Base-by-base conservation (phyloP, 2,797 vertebrate species). In the Amphiprion clarkii region DNA sequence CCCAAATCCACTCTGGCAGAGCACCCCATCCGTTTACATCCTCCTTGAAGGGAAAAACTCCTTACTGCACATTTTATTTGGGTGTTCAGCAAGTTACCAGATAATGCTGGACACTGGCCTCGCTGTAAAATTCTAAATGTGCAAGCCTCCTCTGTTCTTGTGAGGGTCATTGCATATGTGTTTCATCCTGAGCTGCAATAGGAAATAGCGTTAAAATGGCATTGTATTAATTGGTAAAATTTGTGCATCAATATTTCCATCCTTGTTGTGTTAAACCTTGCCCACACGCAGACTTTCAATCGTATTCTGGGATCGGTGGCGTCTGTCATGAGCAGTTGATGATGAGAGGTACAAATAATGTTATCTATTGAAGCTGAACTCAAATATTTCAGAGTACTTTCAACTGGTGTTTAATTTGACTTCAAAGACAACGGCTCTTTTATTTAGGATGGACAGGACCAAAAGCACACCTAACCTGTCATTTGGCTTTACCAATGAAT, bases 1-100 rank as follows among this genome's bases (percentile, higher is more conserved):
- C 92, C 92, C 88, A 91, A 93, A 94, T 92, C 92, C 88, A 85
- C 87, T 89, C 77, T 87, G 78, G 83, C 90, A 86, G 86, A 88
- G 86, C 81, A 82, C 79, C 86, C 89, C 85, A 79, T 87, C 86
- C 85, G 81, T 91, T 89, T 87, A 90, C 88, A 89, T 90, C 86
- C 85, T 89, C 86, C 87, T 88, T 84, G 87, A 88, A 87, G 85
- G 77, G 81, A 81, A 90, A 89, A 90, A 88, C 83, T 93, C 87
- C 90, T 92, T 85, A 88, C 85, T 79, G 88, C 81, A 89, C 85
- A 87, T 90, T 91, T 90, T 87, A 85, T 86, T 76, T 71, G 71
- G 78, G 76, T 81, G 83, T 91, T 91, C 86, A 88, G 82, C 84
- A 80, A 79, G 84, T 89, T 87, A 71, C 73, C 71, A 83, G 79